Percentiles rank a stretch among this genome's conserved stretches.
Conservation (phyloP, 2,797 vertebrate species). For the Anguilla megastoma region DNA sequence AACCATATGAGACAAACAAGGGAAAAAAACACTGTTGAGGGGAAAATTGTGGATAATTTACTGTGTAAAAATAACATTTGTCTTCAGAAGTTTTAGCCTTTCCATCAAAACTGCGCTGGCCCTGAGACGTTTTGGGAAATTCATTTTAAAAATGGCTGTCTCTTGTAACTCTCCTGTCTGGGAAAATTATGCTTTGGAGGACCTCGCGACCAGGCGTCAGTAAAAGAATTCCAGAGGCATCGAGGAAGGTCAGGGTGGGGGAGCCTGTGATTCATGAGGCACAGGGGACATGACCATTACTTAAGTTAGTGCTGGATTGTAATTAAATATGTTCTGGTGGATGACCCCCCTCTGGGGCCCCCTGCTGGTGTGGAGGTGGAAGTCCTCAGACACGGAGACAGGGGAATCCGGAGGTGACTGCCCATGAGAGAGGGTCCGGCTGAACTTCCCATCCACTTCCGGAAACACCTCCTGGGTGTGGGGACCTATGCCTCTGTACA, state of each 20-base stretch:
- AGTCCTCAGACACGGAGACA: not conserved
- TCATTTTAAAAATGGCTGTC: conserved; percentile 55
- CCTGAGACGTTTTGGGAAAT: conserved; percentile 49
- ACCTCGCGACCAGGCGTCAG: conserved; percentile 23
- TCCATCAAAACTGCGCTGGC: conserved; percentile 46
- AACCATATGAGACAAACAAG: not conserved
- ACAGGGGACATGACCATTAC: conserved; percentile 62
- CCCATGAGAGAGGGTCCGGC: not conserved
- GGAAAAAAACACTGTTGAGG: not conserved
- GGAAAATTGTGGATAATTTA: conserved; percentile 32
- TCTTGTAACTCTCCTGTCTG: conserved; percentile 48
- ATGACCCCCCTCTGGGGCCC: not conserved
- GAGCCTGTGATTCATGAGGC: conserved; percentile 65
- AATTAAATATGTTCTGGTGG: not conserved
- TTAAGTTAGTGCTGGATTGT: not conserved
- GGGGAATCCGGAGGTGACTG: not conserved
- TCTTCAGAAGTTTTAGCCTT: conserved; percentile 34
- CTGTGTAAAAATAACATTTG: conserved; percentile 39
- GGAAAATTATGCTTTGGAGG: conserved; percentile 55
- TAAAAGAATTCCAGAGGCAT: not conserved
- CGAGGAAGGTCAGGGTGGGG: conserved; percentile 4
- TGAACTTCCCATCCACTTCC: too few species aligned
- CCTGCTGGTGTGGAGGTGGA: not conserved
- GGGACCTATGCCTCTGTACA: not conserved
- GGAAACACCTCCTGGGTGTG: not conserved